phyloP scores from a whole-genome alignment of 2,888 invertebrate species.

The Belgica antarctica region DNA sequence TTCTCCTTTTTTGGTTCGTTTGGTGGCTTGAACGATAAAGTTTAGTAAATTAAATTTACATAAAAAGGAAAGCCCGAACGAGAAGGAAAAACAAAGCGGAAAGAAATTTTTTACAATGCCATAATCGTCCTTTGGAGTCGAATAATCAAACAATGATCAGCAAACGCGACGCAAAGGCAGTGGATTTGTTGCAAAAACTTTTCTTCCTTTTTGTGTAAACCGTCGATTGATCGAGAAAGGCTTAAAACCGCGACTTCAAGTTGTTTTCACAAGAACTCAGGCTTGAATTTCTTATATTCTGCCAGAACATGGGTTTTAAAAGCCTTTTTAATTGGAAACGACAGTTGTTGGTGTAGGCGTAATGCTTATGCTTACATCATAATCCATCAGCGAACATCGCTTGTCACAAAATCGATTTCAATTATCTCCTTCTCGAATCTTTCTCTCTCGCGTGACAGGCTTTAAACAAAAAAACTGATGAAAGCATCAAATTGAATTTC shows the following conservation, averaged over 20 bases:
- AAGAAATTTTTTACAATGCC: no score
- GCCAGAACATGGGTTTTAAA: no score
- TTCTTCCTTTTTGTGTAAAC: neutral
- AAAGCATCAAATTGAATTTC: neutral
- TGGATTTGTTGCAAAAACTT: neutral
- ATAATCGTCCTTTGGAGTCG: constrained; percentile 2
- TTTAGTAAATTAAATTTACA: constrained; percentile 15
- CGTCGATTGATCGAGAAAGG: no score
- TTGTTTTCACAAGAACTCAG: no score
- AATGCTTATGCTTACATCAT: no score
- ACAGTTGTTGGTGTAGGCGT: neutral
- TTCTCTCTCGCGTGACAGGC: neutral
- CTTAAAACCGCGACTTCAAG: no score
- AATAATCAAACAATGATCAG: constrained; percentile 3
- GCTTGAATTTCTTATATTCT: no score
- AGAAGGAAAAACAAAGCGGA: no score
- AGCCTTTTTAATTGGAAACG: neutral
- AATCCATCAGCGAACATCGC: neutral
- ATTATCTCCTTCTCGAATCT: neutral
- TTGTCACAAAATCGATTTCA: constrained; percentile 6
- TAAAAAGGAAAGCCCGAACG: neutral
- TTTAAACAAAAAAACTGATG: neutral
- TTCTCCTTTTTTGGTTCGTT: no score
- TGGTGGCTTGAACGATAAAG: neutral
- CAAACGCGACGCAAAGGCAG: neutral